Evolutionary conservation across 30 jellyfish, hydroid and myxozoan species (phyloP).

Genomic region (Euphysa ruthae): DNA sequence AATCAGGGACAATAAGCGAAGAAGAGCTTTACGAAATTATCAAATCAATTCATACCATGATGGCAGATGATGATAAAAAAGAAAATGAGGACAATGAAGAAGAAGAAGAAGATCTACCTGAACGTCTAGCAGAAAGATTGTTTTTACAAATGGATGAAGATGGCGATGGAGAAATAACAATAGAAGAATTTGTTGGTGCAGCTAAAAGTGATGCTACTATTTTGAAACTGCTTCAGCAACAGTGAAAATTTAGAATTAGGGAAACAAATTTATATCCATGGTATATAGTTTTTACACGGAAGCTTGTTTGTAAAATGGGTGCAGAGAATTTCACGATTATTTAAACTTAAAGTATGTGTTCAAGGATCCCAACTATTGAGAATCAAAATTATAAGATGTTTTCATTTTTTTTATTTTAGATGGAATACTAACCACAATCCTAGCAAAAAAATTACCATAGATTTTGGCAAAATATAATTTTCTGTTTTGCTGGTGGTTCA

Average conservation of each 20-base stretch:
- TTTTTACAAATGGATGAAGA: slow-evolving; percentile 94
- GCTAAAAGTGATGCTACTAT: slow-evolving; percentile 97
- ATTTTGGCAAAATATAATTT: too few species aligned
- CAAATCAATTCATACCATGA: slow-evolving; percentile 81
- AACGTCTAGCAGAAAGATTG: slow-evolving; percentile 74
- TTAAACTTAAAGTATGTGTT: too few species aligned
- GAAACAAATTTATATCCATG: neutral
- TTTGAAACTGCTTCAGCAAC: slow-evolving; percentile 77
- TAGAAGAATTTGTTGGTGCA: slow-evolving; percentile 90
- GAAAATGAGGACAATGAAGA: slow-evolving; percentile 27
- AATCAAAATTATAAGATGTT: too few species aligned
- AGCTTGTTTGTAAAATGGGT: too few species aligned
- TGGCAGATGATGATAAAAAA: slow-evolving; percentile 66
- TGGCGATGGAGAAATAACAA: slow-evolving; percentile 97
- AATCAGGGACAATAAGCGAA: slow-evolving; percentile 90
- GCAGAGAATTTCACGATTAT: too few species aligned
- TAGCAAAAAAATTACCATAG: too few species aligned
- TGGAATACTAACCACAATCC: too few species aligned
- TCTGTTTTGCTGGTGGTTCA: too few species aligned
- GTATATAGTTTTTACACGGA: too few species aligned
- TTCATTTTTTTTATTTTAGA: too few species aligned
- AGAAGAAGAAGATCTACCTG: slow-evolving; percentile 66
- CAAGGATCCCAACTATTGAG: too few species aligned
- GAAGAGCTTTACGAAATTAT: slow-evolving; percentile 88
- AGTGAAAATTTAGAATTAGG: neutral